Evolutionary conservation across 2,797 vertebrate species (phyloP).

Genomic region (Liparis tanakae): DNA sequence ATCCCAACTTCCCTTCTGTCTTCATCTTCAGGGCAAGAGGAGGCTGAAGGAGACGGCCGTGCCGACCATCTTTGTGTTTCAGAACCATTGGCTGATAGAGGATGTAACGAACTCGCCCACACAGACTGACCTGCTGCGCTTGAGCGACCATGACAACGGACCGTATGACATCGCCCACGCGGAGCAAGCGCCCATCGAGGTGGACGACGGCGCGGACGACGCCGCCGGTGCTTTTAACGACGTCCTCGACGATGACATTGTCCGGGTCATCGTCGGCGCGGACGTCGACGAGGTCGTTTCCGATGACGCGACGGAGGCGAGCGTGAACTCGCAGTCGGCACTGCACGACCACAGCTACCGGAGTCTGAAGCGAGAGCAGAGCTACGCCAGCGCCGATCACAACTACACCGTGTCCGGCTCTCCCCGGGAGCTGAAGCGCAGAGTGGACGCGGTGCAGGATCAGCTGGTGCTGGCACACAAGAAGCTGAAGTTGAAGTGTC

Average conservation of each 20-base stretch:
- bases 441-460: neutral
- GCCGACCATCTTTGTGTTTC: constrained; percentile 8
- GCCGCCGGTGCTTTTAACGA: too few relatives aligned
- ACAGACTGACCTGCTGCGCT: neutral
- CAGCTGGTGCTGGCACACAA: neutral
- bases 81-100: neutral
- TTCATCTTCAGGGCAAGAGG: neutral
- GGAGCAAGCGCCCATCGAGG: neutral
- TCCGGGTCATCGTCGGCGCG: neutral
- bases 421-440: neutral
- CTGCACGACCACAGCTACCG: constrained; percentile 3
- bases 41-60: constrained; percentile 2
- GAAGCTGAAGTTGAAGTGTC: constrained; percentile 2
- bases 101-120: neutral
- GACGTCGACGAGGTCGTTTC: neutral
- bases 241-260: neutral
- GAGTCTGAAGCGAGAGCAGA: neutral
- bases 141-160: neutral
- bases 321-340: neutral
- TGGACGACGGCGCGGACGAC: neutral
- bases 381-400: neutral
- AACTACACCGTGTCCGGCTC: neutral
- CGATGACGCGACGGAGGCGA: neutral
- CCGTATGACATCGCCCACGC: neutral
- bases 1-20: neutral